Percentiles rank a stretch among this genome's conserved stretches.
Evolutionary conservation across 2,797 vertebrate genomes (phyloP).

Genomic region (Poecile montanus): DNA sequence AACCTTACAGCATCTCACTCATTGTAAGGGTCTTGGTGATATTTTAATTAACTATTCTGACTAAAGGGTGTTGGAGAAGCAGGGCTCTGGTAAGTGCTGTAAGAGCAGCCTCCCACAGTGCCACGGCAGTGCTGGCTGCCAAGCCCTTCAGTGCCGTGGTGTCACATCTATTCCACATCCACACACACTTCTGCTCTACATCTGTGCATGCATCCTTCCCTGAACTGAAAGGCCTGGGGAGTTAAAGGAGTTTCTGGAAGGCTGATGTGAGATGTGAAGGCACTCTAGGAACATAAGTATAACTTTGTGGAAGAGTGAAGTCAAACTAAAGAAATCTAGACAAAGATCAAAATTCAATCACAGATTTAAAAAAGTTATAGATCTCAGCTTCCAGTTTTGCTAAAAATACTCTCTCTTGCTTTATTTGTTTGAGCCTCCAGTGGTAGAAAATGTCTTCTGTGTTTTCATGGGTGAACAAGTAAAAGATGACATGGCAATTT

Average conservation of each 20-base stretch:
- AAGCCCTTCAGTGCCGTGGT: neutral
- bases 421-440: neutral
- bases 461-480: neutral
- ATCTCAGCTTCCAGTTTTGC: neutral
- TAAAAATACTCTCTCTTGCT: neutral
- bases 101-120: neutral
- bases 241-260: neutral
- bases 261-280: neutral
- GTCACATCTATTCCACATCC: neutral
- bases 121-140: neutral
- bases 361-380: neutral
- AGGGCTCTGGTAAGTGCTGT: neutral
- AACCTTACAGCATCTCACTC: neutral
- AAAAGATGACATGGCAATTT: neutral
- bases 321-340: neutral
- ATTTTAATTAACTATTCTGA: neutral
- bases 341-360: neutral
- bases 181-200: neutral
- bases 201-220: neutral
- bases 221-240: neutral
- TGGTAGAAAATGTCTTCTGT: neutral
- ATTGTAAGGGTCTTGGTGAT: neutral
- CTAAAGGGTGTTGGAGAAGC: neutral
- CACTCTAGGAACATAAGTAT: neutral
- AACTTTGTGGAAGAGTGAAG: neutral